Evolutionary conservation across 2,888 invertebrate genomes (phyloP).

Genomic region (Cotesia congregata): DNA sequence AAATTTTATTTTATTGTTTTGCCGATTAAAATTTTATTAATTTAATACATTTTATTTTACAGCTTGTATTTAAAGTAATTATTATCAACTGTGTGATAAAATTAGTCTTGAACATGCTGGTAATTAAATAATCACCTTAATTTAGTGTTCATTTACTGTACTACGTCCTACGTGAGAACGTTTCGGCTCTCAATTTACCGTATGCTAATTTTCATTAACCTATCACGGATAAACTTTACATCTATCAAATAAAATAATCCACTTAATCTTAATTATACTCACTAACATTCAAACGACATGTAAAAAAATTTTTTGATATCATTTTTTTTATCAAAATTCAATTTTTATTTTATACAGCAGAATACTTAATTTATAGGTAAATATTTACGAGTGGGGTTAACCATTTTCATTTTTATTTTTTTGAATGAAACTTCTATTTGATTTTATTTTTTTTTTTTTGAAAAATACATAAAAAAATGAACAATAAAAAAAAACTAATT

Average conservation of each 20-base stretch:
- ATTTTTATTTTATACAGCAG: too few relatives aligned
- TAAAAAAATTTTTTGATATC: too few relatives aligned
- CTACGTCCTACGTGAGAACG: slow-evolving; percentile 37
- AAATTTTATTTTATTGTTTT: neutral
- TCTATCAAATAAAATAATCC: neutral
- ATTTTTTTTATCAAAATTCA: too few relatives aligned
- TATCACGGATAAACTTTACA: slow-evolving; percentile 33
- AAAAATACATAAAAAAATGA: too few relatives aligned
- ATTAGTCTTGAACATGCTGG: neutral
- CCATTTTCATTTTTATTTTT: too few relatives aligned
- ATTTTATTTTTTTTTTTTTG: too few relatives aligned
- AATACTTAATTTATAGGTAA: too few relatives aligned
- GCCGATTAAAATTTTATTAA: neutral
- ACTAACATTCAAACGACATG: too few relatives aligned
- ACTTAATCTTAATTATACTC: too few relatives aligned
- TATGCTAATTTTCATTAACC: slow-evolving; percentile 37
- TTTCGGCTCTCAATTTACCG: slow-evolving; percentile 30
- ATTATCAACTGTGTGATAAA: neutral
- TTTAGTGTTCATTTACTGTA: slow-evolving; percentile 20
- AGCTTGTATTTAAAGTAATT: neutral
- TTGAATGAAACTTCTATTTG: too few relatives aligned
- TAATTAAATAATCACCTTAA: slow-evolving; percentile 33
- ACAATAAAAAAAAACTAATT: too few relatives aligned
- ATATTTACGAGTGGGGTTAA: too few relatives aligned
- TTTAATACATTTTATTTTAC: neutral